Conservation (phyloP, 1,140 invertebrate genomes). For the Amyelois transitella region DNA sequence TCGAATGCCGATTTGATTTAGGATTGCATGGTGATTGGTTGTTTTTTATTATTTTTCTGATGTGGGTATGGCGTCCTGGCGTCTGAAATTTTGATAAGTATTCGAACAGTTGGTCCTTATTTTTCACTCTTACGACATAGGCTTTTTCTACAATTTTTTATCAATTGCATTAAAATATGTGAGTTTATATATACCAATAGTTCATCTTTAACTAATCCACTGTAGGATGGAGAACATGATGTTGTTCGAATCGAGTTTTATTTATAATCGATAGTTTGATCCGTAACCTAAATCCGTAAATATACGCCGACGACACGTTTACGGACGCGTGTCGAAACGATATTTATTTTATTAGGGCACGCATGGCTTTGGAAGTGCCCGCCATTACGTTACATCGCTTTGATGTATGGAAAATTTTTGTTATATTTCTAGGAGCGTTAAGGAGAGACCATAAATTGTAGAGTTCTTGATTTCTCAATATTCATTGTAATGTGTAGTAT, state of each 20-base stretch:
- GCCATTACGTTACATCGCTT: background rate
- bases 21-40: background rate
- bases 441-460: background rate
- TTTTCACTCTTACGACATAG: too few relatives aligned
- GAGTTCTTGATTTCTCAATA: too few relatives aligned
- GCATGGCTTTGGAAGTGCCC: background rate
- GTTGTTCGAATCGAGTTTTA: background rate
- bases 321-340: conserved; percentile 2
- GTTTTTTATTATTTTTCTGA: too few relatives aligned
- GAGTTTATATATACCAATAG: too few relatives aligned
- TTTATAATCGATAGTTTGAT: background rate
- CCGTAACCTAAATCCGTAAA: conserved; percentile 1
- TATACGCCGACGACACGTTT: conserved; percentile 4
- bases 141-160: too few relatives aligned
- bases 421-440: background rate
- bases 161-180: too few relatives aligned
- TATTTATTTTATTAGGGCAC: conserved; percentile 4
- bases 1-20: background rate
- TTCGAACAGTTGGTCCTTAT: too few relatives aligned
- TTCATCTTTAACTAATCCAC: too few relatives aligned
- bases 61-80: too few relatives aligned
- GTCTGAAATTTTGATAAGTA: too few relatives aligned
- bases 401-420: background rate
- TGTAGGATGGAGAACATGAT: too few relatives aligned
- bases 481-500: too few relatives aligned